A percentile compares a stretch with the other conserved stretches of the same genome.
phyloP scores from a whole-genome alignment of 1,140 invertebrate genomes.

The Drosophila sp. region DNA sequence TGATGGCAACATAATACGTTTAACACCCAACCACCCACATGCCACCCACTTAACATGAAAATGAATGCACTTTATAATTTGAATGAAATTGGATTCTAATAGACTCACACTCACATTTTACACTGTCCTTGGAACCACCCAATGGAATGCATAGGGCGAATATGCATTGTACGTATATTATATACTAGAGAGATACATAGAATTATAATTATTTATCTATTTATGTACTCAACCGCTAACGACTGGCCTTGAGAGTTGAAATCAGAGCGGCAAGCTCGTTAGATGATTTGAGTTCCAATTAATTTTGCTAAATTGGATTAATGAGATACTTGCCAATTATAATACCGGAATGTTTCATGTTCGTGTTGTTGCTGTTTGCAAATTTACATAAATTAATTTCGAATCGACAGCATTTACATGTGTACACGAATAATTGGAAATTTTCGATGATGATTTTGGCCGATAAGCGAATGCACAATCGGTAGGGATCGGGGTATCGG shows the following conservation, averaged over 20 bases:
- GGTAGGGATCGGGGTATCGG: slow-evolving; percentile 10
- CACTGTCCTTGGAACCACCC: neutral
- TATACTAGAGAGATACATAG: neutral
- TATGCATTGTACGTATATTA: slow-evolving; percentile 50
- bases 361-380: slow-evolving; percentile 39
- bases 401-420: slow-evolving; percentile 56
- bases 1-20: slow-evolving; percentile 39
- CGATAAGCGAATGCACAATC: slow-evolving; percentile 57
- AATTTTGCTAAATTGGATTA: slow-evolving; percentile 79
- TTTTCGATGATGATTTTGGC: slow-evolving; percentile 49
- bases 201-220: slow-evolving; percentile 13
- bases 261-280: slow-evolving; percentile 65
- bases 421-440: slow-evolving; percentile 68
- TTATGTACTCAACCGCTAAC: neutral
- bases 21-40: slow-evolving; percentile 19
- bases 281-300: slow-evolving; percentile 77
- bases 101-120: neutral
- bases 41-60: slow-evolving; percentile 8
- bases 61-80: slow-evolving; percentile 35
- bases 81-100: slow-evolving; percentile 46
- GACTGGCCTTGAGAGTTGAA: slow-evolving; percentile 47
- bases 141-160: slow-evolving; percentile 41
- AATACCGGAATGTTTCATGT: slow-evolving; percentile 52
- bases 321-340: slow-evolving; percentile 73
- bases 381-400: slow-evolving; percentile 78